Percentiles rank a stretch among this genome's conserved stretches.
phyloP scores from a whole-genome alignment of 2,888 invertebrate species.

The Nysson spinosus region DNA sequence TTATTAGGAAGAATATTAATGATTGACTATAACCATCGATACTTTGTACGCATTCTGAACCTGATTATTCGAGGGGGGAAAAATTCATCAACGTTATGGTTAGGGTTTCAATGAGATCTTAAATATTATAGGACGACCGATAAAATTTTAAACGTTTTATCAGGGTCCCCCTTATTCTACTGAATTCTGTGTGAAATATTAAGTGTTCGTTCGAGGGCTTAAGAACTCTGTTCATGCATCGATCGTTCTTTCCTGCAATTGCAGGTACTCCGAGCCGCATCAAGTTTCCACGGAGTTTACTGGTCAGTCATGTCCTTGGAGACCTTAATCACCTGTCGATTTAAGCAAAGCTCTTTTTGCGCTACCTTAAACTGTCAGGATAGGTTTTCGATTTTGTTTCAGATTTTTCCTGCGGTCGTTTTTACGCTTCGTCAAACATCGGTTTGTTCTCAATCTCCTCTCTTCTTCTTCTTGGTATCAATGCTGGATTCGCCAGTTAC shows the following conservation, averaged over 20 bases:
- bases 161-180: slow-evolving; percentile 15
- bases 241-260: slow-evolving; percentile 37
- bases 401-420: slow-evolving; percentile 35
- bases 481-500: slow-evolving; percentile 27
- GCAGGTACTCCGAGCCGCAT: slow-evolving; percentile 5
- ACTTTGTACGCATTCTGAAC: no score
- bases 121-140: slow-evolving; percentile 23
- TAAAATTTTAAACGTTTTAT: slow-evolving; percentile 31
- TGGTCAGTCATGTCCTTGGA: slow-evolving; percentile 38
- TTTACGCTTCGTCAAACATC: slow-evolving; percentile 17
- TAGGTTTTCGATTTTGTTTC: slow-evolving; percentile 48
- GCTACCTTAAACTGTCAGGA: slow-evolving; percentile 61
- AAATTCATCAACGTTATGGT: no score
- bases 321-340: slow-evolving; percentile 64
- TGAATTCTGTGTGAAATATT: slow-evolving; percentile 47
- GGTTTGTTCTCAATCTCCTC: slow-evolving; percentile 53
- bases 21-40: no score
- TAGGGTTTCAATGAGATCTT: no score
- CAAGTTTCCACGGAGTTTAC: slow-evolving; percentile 7
- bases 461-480: slow-evolving; percentile 43
- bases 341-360: slow-evolving; percentile 63
- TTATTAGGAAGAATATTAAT: no score
- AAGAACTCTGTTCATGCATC: slow-evolving; percentile 28
- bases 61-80: no score
- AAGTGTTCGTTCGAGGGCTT: slow-evolving; percentile 30